phyloP scores from a whole-genome alignment of 2,113 vertebrate species.

The Phylloscopus whistleri region DNA sequence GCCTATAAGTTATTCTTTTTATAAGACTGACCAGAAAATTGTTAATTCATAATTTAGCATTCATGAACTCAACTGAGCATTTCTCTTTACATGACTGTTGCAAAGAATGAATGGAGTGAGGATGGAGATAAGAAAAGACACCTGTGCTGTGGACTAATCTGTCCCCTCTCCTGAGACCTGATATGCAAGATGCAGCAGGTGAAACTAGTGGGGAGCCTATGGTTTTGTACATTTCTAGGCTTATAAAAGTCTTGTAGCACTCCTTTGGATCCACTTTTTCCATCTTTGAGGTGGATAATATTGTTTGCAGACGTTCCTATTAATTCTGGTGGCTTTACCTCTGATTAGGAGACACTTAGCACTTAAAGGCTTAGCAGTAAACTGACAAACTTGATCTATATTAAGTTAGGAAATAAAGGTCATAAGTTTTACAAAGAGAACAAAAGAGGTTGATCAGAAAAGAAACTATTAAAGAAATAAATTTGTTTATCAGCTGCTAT shows the following conservation, averaged over 20 bases:
- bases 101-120: background rate
- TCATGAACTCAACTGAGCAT: background rate
- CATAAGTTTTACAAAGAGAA: background rate
- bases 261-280: background rate
- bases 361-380: background rate
- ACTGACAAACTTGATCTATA: background rate
- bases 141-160: background rate
- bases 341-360: background rate
- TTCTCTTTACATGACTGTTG: background rate
- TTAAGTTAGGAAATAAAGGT: background rate
- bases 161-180: background rate
- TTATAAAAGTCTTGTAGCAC: background rate
- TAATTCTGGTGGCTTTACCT: background rate
- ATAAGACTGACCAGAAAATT: background rate
- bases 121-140: background rate
- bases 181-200: background rate
- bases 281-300: background rate
- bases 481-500: background rate
- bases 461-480: background rate
- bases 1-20: background rate
- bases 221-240: background rate
- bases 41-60: background rate
- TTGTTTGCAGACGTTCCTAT: background rate
- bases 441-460: background rate
- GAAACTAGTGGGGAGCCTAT: background rate